Evolutionary conservation across 2,113 vertebrate species (phyloP), one percentile per base, ranked within the genome.

Genomic region (Alethe diademata): DNA sequence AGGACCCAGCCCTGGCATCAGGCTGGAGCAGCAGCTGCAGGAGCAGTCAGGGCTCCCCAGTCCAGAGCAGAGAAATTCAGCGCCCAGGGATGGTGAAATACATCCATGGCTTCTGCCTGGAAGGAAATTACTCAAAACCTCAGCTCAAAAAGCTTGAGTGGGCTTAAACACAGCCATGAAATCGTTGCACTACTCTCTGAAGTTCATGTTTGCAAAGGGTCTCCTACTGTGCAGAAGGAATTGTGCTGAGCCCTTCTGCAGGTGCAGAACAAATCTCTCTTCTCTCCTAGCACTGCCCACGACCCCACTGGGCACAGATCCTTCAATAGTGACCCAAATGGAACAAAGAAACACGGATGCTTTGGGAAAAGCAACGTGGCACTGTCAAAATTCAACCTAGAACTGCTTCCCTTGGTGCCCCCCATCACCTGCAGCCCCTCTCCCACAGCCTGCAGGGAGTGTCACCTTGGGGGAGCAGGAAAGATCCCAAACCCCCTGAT

Each of bases 1-100:
- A 18, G 6, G 11, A 4, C 25, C 1, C 38, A 78, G 45, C 64
- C 38, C 22, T 1, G 5, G 2, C 48, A 19, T 0, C 9, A 5
- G 50, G 29, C 43, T 24, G 45, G 35, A 8, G 6, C 26, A 36
- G 71, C 31, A 43, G 66, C 66, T 42, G 5, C 2, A 35, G 51
- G 35, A 45, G 69, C 35, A 33, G 26, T 1, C 19, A 78, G 57
- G 42, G 18, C 5, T 18, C 5, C 33, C 14, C 19, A 26, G 9
- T 1, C 26, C 43, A 51, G 17, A n/a, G 78, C 33, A 71, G 22
- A 42, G 54, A 20, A 50, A 28, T 18, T 11, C 48, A 47, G 65
- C 3, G 11, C 16, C 14, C 17, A 5, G 35, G 22, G 14, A 4
- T 19, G 35, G 14, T 40, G 40, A 40, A 40, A 40, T 40, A 14